phyloP scores from a whole-genome alignment of 2,113 vertebrate species.

The Sapayoa aenigma region DNA sequence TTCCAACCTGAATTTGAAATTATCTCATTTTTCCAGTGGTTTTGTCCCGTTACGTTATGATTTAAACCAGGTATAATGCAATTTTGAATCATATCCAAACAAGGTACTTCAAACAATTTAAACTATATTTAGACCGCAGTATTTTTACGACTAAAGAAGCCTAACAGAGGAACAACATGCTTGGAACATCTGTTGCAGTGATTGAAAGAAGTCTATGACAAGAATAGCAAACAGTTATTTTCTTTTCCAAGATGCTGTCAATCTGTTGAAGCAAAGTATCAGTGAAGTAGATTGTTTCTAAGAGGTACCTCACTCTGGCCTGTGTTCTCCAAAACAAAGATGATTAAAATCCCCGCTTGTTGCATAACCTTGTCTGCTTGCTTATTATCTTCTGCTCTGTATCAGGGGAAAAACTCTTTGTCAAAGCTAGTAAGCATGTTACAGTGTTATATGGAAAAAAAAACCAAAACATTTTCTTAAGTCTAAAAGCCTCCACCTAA shows the following conservation, averaged over 20 bases:
- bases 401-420: not conserved
- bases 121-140: not conserved
- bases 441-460: not conserved
- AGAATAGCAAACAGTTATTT: constrained; percentile 62
- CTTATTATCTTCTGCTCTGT: not conserved
- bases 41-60: not conserved
- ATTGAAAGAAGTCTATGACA: constrained; percentile 45
- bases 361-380: constrained; percentile 5
- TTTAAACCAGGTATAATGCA: not conserved
- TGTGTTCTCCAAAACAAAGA: not conserved
- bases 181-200: constrained; percentile 41
- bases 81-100: constrained; percentile 1
- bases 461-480: not conserved
- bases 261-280: constrained; percentile 8
- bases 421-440: not conserved
- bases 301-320: not conserved
- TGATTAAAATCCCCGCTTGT: not conserved
- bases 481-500: not conserved
- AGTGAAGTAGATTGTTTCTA: not conserved
- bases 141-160: constrained; percentile 17
- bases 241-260: constrained; percentile 26
- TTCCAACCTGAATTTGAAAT: not conserved
- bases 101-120: not conserved
- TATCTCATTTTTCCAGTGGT: not conserved
- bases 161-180: constrained; percentile 24